Evolutionary conservation across 2,113 vertebrate genomes (phyloP).

Genomic region (Todiramphus chloris): DNA sequence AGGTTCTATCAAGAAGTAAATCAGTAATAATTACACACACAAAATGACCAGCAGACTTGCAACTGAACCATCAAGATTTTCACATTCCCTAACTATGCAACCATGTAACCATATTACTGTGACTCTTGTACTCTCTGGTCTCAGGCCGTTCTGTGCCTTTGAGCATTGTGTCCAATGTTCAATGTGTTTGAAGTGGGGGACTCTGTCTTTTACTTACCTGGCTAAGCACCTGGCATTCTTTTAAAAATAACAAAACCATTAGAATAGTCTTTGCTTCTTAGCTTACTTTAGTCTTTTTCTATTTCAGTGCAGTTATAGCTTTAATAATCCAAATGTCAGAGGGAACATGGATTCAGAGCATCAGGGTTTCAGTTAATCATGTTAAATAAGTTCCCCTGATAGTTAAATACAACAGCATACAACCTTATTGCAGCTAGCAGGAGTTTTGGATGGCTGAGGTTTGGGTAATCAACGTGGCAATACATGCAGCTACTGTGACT

Average conservation of each 20-base stretch:
- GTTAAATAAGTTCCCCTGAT: constrained; percentile 48
- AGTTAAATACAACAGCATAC: background rate
- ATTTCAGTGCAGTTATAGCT: constrained; percentile 10
- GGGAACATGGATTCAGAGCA: constrained; percentile 8
- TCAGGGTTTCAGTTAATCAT: constrained; percentile 48
- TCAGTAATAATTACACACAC: constrained; percentile 62
- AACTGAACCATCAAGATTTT: constrained; percentile 46
- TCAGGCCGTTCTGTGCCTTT: background rate
- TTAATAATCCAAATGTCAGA: constrained; percentile 58
- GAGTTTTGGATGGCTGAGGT: background rate
- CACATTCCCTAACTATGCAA: constrained; percentile 6
- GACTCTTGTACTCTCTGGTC: background rate
- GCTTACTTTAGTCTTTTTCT: constrained; percentile 40
- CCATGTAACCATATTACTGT: constrained; percentile 35
- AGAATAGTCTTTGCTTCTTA: constrained; percentile 6
- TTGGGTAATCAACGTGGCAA: background rate
- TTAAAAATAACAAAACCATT: constrained; percentile 13
- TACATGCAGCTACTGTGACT: background rate
- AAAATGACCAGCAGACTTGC: constrained; percentile 42
- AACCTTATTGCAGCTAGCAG: background rate
- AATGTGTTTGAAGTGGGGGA: fast-evolving
- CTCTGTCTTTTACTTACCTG: background rate
- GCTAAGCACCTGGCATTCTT: background rate
- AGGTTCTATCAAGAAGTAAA: constrained; percentile 24
- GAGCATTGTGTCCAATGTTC: background rate